Evolutionary conservation across 2,797 vertebrate species (phyloP), one percentile per base, ranked within the genome.

Genomic region (Microhierax caerulescens): DNA sequence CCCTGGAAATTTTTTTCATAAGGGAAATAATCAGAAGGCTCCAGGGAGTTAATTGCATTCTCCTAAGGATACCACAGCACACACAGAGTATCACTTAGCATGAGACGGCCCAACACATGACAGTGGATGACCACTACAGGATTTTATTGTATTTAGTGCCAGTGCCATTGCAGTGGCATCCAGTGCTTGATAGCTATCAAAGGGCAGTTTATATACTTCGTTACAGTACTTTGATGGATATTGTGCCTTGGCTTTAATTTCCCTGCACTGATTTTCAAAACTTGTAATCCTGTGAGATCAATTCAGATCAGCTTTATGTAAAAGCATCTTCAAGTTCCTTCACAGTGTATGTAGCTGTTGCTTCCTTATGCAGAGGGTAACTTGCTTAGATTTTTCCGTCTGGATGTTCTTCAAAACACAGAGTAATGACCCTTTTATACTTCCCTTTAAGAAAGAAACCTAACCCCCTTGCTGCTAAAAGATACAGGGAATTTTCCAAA

Each of bases 401-500:
- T 48, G 28, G 20, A 47, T 50, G 9, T 80, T 10, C 34, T 19
- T 67, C 60, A 68, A 36, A 75, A 90, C 28, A 1, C 17, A 65
- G n/a, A 37, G 9, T 54, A 73, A 67, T 28, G 22, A 47, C 9
- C 36, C 19, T 79, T 47, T 53, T 61, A 21, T 30, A 54, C 17
- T 92, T 94, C 79, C 32, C 5, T 81, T 39, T n/a, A n/a, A 59
- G 51, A 63, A 91, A 85, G 34, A 74, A 57, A 69, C 28, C 61
- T 84, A 72, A 56, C 19, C 15, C 25, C 10, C 32, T 87, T 85
- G 25, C 25, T 89, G 30, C 37, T 24, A 67, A 73, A 84, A 63
- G 8, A 54, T 36, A 69, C 2, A 16, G 12, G 30, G 30, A 73
- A 37, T 30, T 89, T 91, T 89, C 82, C 8, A 41, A 81, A 91